A percentile compares a stretch with the other conserved stretches of the same genome.
Evolutionary conservation across 2,113 vertebrate genomes (phyloP).

Genomic region (Amia ocellicauda): DNA sequence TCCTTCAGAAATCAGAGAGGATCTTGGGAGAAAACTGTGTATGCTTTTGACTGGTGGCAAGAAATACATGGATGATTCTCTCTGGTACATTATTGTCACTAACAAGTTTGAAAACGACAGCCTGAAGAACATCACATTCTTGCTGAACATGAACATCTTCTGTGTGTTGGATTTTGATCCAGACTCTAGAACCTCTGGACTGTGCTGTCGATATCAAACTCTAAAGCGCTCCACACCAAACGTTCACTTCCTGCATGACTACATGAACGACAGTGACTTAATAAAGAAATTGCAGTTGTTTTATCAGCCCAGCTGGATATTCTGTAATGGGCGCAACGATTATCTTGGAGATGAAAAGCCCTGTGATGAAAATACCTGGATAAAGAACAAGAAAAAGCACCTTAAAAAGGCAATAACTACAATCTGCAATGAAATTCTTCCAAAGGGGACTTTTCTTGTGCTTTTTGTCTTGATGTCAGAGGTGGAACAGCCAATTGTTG

Average conservation of each 20-base stretch:
- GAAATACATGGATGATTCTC: slow-evolving; percentile 52
- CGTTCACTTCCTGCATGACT: slow-evolving; percentile 53
- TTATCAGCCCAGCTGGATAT: slow-evolving; percentile 67
- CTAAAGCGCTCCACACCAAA: slow-evolving; percentile 45
- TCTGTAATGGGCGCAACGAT: slow-evolving; percentile 61
- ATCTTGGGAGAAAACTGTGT: slow-evolving; percentile 55
- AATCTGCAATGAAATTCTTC: slow-evolving; percentile 61
- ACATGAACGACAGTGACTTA: slow-evolving; percentile 34
- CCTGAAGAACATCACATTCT: slow-evolving; percentile 50
- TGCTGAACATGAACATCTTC: slow-evolving; percentile 61
- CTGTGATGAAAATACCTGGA: slow-evolving; percentile 58
- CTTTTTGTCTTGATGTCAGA: slow-evolving; percentile 60
- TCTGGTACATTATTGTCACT: slow-evolving; percentile 58
- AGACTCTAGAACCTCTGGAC: slow-evolving; percentile 51
- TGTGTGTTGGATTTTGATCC: slow-evolving; percentile 74
- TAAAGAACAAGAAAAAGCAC: slow-evolving; percentile 52
- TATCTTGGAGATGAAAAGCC: slow-evolving; percentile 40
- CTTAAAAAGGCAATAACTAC: slow-evolving; percentile 55
- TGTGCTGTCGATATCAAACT: slow-evolving; percentile 52
- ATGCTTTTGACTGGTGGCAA: slow-evolving; percentile 55
- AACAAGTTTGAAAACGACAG: slow-evolving; percentile 45
- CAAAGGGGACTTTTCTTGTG: slow-evolving; percentile 45
- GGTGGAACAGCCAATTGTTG: slow-evolving; percentile 54
- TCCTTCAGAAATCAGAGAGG: slow-evolving; percentile 24
- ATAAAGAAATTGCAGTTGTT: slow-evolving; percentile 41